These are phyloP conservation scores for Brachionus sp. DNA, from an alignment of 1,140 invertebrate species.

Conservation along the genomic window DNA sequence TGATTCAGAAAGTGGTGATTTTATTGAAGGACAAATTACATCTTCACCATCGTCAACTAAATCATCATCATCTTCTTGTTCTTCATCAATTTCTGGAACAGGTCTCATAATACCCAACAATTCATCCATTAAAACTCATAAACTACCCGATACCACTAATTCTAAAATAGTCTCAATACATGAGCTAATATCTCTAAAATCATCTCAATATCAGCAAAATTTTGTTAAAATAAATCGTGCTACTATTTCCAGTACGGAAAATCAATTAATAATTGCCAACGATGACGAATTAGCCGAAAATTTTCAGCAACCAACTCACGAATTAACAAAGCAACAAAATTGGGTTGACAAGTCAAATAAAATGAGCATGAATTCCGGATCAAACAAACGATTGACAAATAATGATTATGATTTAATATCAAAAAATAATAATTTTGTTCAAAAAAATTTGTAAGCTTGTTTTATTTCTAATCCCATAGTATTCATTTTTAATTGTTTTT, in stretches of 20 bases:
- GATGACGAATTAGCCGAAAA: background rate
- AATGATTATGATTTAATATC: background rate
- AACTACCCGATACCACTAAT: slow-evolving; percentile 1
- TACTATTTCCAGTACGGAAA: background rate
- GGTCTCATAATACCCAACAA: background rate
- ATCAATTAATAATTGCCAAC: background rate
- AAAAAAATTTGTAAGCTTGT: slow-evolving; percentile 16
- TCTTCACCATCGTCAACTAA: background rate
- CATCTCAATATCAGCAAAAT: background rate
- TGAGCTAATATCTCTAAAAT: slow-evolving; percentile 19
- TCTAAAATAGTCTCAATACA: slow-evolving; percentile 32
- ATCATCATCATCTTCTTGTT: slow-evolving; percentile 19
- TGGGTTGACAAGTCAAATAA: background rate
- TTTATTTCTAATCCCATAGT: background rate
- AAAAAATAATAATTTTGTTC: background rate
- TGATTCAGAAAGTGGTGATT: background rate
- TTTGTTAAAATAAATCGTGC: slow-evolving; percentile 18
- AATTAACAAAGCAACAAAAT: background rate
- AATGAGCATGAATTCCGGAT: background rate
- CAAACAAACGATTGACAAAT: background rate
- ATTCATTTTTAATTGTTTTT: background rate
- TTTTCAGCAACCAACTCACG: background rate
- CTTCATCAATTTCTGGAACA: background rate
- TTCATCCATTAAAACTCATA: slow-evolving; percentile 24
- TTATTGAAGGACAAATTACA: background rate